These are phyloP conservation scores for Torymus texanus DNA, from an alignment of 2,888 invertebrate species.

Conservation along the genomic window DNA sequence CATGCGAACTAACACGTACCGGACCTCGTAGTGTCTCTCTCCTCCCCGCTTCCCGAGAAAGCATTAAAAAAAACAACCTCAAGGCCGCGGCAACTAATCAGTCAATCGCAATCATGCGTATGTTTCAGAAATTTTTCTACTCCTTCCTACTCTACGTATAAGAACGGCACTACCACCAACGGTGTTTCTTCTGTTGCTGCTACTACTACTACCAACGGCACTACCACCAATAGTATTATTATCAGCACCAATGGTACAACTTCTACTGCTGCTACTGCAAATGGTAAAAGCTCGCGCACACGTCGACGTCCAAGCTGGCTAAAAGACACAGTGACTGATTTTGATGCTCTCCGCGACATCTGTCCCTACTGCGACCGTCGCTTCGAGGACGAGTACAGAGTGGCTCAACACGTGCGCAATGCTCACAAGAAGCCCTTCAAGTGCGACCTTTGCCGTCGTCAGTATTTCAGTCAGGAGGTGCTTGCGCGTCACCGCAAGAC, in stretches of 20 bases:
- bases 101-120: constrained; percentile 32
- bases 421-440: constrained; percentile 60
- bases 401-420: constrained; percentile 59
- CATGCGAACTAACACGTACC: not conserved
- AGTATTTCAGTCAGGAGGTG: constrained; percentile 57
- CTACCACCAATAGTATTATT: not conserved
- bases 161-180: constrained; percentile 14
- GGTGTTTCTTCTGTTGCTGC: not conserved
- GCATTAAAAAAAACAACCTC: not conserved
- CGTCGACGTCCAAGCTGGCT: constrained; percentile 50
- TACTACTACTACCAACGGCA: not conserved
- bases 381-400: constrained; percentile 56
- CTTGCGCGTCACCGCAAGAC: constrained; percentile 63
- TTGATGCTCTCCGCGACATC: constrained; percentile 53
- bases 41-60: no score
- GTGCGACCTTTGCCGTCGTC: constrained; percentile 61
- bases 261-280: not conserved
- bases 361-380: constrained; percentile 63
- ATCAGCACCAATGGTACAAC: not conserved
- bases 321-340: constrained; percentile 38
- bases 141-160: not conserved
- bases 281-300: constrained; percentile 4
- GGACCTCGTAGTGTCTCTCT: not conserved
- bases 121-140: constrained; percentile 46
- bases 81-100: constrained; percentile 24